Percentiles rank a stretch among this genome's conserved stretches.
Evolutionary conservation across 2,797 vertebrate species (phyloP).

Genomic region (Hoplostethus atlanticus): DNA sequence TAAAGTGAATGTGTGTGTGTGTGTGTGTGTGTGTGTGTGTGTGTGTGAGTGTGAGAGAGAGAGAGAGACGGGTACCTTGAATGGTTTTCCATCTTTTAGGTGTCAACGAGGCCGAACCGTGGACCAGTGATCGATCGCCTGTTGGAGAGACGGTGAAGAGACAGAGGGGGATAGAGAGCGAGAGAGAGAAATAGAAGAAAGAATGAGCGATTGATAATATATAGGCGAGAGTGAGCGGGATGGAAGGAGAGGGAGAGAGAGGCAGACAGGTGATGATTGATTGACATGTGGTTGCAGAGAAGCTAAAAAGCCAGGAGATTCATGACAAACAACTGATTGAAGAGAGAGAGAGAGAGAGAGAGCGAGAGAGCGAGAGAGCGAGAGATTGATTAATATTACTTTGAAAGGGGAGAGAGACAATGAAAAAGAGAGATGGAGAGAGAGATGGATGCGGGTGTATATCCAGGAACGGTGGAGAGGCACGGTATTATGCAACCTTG

Average conservation of each 20-base stretch:
- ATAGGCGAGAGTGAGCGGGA: conserved; percentile 18
- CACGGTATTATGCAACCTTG: conserved; percentile 23
- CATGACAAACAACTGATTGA: conserved; percentile 39
- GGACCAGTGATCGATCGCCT: conserved; percentile 34
- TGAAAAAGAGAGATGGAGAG: neutral
- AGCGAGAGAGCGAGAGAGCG: conserved; percentile 23
- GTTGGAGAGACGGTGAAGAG: no score
- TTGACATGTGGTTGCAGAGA: conserved; percentile 51
- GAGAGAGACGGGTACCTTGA: conserved; percentile 9
- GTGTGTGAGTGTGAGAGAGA: neutral
- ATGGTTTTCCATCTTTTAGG: conserved; percentile 42
- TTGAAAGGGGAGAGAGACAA: conserved; percentile 32
- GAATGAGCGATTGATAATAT: conserved; percentile 55
- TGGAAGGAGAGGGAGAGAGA: conserved; percentile 5
- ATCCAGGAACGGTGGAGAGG: conserved; percentile 17
- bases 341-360: conserved; percentile 38
- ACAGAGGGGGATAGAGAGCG: no score
- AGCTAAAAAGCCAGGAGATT: conserved; percentile 54
- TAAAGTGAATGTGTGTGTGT: neutral
- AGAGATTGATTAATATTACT: conserved; percentile 54
- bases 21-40: neutral
- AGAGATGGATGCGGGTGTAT: conserved; percentile 6
- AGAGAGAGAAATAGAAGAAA: neutral
- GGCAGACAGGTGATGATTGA: conserved; percentile 51
- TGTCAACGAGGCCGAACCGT: conserved; percentile 34